A percentile compares a stretch with the other conserved stretches of the same genome.
phyloP scores from a whole-genome alignment of 2,797 vertebrate species.

The Channallabes apus region DNA sequence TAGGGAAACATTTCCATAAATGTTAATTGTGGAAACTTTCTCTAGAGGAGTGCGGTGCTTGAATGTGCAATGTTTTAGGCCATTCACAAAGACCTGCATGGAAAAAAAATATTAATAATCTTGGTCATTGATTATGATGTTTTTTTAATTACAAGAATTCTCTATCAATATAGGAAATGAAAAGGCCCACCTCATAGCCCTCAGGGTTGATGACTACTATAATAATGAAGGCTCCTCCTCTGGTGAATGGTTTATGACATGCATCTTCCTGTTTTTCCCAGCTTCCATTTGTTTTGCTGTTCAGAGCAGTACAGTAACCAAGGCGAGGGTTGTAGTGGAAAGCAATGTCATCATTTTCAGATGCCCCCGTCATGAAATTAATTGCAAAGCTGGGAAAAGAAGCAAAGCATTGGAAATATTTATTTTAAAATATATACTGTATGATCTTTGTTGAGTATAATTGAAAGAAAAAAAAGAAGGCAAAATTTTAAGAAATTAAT shows the following conservation, averaged over 20 bases:
- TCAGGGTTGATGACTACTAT: not conserved
- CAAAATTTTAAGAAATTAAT: too few relatives aligned
- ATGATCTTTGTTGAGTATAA: too few relatives aligned
- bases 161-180: too few relatives aligned
- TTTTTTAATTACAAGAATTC: too few relatives aligned
- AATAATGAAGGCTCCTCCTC: not conserved
- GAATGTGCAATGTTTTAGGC: not conserved
- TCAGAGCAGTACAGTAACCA: not conserved
- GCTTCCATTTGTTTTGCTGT: not conserved
- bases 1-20: not conserved
- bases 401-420: too few relatives aligned
- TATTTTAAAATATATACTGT: too few relatives aligned
- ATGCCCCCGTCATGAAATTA: conserved; percentile 7
- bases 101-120: too few relatives aligned
- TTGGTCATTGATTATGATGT: too few relatives aligned
- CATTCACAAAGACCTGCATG: conserved; percentile 34
- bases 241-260: not conserved
- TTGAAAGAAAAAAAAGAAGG: too few relatives aligned
- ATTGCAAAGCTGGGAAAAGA: not conserved
- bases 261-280: not conserved
- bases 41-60: conserved; percentile 33
- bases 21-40: not conserved
- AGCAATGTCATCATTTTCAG: not conserved
- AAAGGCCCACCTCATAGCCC: conserved; percentile 29
- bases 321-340: not conserved